phyloP scores from a whole-genome alignment of 2,113 vertebrate genomes.

The Mesoclemmys tuberculata region DNA sequence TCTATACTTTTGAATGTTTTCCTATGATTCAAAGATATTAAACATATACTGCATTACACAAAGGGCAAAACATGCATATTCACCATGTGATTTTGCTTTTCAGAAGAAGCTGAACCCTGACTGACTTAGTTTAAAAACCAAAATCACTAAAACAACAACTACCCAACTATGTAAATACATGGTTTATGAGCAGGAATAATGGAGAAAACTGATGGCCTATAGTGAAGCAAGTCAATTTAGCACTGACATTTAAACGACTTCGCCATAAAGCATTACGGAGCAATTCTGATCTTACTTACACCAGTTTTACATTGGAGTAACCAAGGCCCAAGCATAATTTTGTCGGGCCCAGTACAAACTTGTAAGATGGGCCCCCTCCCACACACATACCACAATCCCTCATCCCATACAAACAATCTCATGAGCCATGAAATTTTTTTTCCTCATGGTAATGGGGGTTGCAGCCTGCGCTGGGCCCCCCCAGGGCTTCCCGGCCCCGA shows the following conservation, averaged over 20 bases:
- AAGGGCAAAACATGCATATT: rapidly evolving
- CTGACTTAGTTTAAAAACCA: not conserved
- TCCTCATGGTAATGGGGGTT: too few relatives aligned
- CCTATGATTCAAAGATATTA: not conserved
- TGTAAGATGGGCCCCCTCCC: too few relatives aligned
- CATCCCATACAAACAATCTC: too few relatives aligned
- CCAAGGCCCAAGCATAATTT: too few relatives aligned
- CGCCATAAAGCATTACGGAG: not conserved
- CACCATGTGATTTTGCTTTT: not conserved
- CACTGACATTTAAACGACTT: not conserved
- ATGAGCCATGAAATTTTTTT: too few relatives aligned
- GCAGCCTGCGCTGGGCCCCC: too few relatives aligned
- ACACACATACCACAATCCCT: too few relatives aligned
- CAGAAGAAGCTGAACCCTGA: not conserved
- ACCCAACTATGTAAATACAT: not conserved
- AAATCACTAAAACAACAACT: not conserved
- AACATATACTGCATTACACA: rapidly evolving
- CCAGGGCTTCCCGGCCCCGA: too few relatives aligned
- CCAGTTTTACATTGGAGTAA: not conserved
- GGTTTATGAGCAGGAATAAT: not conserved
- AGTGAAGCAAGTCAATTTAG: not conserved
- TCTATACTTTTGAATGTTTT: not conserved
- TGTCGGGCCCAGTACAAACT: too few relatives aligned
- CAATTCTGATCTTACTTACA: not conserved
- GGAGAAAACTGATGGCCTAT: not conserved